phyloP scores from a whole-genome alignment of 2,797 vertebrate species.

The Melanitta fusca region DNA sequence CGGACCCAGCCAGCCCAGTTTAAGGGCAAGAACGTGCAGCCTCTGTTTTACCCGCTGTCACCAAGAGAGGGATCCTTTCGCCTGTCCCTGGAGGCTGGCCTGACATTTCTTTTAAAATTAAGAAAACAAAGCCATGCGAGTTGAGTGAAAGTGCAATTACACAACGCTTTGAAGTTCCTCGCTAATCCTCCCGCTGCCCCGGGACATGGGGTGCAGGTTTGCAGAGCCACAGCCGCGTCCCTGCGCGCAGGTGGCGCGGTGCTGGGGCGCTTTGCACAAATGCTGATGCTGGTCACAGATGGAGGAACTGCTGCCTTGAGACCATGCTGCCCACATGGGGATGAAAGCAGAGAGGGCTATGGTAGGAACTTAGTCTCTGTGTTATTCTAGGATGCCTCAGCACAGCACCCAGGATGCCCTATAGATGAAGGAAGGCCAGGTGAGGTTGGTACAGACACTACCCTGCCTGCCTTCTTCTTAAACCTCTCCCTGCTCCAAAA shows the following conservation, averaged over 20 bases:
- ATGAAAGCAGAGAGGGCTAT: not conserved
- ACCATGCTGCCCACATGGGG: rapidly evolving
- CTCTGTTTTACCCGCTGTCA: conserved; percentile 46
- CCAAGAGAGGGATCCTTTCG: conserved; percentile 65
- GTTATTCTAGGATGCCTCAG: rapidly evolving
- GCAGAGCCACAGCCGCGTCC: not conserved
- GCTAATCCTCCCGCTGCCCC: conserved; percentile 51
- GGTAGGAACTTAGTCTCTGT: rapidly evolving
- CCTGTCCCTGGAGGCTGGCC: conserved; percentile 36
- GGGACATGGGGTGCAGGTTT: conserved; percentile 11
- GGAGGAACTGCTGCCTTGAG: not conserved
- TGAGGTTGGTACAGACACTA: not conserved
- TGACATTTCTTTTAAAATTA: conserved; percentile 2
- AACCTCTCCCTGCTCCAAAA: not conserved
- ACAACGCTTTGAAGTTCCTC: conserved; percentile 47
- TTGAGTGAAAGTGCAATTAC: conserved; percentile 64
- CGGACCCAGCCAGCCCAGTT: rapidly evolving
- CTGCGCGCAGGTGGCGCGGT: not conserved
- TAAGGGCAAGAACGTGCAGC: rapidly evolving
- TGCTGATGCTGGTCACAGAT: not conserved
- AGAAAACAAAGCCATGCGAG: not conserved
- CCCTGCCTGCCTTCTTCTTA: not conserved
- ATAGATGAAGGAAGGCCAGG: rapidly evolving
- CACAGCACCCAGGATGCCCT: not conserved
- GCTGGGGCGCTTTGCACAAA: not conserved